Conservation (phyloP, 2,888 invertebrate genomes). For the Lasioglossum vierecki region DNA sequence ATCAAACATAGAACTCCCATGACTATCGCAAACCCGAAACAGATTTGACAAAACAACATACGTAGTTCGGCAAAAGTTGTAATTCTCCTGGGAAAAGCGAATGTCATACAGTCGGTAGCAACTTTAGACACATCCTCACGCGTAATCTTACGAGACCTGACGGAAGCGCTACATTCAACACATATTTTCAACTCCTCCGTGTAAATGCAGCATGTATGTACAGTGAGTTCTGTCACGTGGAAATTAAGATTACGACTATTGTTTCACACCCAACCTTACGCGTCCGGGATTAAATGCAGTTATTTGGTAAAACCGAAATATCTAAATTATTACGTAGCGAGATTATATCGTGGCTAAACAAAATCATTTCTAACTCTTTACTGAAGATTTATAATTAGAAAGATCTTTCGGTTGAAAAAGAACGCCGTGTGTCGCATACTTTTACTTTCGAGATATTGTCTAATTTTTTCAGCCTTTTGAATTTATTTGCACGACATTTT, state of each 20-base stretch:
- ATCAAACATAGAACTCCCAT: neutral
- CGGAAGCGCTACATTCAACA: neutral
- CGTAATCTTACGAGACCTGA: neutral
- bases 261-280: neutral
- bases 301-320: neutral
- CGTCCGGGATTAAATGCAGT: neutral
- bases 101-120: neutral
- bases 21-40: neutral
- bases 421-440: too few relatives aligned
- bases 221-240: neutral
- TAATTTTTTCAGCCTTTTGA: too few relatives aligned
- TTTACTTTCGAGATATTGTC: too few relatives aligned
- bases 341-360: neutral
- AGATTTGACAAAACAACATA: neutral
- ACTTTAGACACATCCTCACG: neutral
- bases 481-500: too few relatives aligned
- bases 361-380: too few relatives aligned
- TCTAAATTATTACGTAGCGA: neutral
- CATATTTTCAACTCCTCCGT: neutral
- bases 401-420: neutral
- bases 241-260: neutral
- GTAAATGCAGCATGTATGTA: neutral
- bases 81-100: neutral
- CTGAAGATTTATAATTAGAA: neutral
- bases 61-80: neutral